Conservation (phyloP, 2,113 vertebrate genomes). For the Elachura formosa region DNA sequence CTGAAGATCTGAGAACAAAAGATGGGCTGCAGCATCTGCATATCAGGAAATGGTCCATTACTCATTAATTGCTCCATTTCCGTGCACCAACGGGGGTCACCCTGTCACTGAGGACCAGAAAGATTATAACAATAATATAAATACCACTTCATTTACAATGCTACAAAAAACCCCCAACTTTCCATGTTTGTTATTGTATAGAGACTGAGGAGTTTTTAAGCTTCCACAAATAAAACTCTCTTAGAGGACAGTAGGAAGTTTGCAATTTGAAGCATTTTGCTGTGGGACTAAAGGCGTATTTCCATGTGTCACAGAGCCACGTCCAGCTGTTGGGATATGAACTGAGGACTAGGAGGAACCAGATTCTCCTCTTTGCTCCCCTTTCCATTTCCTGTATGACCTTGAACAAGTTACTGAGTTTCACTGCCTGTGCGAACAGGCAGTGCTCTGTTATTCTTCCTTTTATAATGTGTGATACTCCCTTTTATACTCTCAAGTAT, state of each 20-base stretch:
- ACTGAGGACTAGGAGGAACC: not conserved
- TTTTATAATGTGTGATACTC: not conserved
- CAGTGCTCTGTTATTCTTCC: not conserved
- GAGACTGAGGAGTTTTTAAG: not conserved
- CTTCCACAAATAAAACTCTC: not conserved
- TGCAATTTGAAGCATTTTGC: conserved; percentile 14
- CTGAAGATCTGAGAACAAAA: conserved; percentile 22
- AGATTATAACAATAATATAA: not conserved
- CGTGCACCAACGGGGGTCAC: not conserved
- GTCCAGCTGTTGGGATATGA: not conserved
- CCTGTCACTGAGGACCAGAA: not conserved
- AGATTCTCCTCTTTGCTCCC: not conserved
- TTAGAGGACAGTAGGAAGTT: conserved; percentile 2
- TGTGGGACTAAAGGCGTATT: not conserved
- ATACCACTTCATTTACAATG: conserved; percentile 34
- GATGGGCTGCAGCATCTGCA: not conserved
- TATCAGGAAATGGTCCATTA: conserved; percentile 16
- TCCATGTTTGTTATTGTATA: not conserved
- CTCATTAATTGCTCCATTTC: conserved; percentile 38
- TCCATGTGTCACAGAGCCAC: not conserved
- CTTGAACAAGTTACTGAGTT: not conserved
- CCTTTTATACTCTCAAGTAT: not conserved
- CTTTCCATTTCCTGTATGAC: not conserved
- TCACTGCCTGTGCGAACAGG: not conserved
- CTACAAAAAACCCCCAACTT: conserved; percentile 17